Conservation (phyloP, 1,140 invertebrate genomes). For the Trypoxylus dichotomus region DNA sequence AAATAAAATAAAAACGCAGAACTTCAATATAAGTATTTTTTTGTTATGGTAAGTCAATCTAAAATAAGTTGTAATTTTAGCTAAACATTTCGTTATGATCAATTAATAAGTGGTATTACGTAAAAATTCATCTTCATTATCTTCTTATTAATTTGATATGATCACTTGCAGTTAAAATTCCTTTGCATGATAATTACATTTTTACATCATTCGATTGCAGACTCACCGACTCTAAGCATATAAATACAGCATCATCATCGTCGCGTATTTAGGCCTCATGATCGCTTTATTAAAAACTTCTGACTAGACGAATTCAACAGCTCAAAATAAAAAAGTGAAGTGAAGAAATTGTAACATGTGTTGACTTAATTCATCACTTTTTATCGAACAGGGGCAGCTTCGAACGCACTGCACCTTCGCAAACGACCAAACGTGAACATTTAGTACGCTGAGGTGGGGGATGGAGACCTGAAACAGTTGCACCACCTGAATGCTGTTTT, state of each 20-base stretch:
- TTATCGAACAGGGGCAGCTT: constrained; percentile 86
- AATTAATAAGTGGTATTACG: too few relatives aligned
- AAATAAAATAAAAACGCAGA: too few relatives aligned
- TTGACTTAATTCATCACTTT: constrained; percentile 54
- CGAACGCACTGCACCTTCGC: constrained; percentile 80
- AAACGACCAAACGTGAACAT: constrained; percentile 65
- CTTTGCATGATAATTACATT: background rate
- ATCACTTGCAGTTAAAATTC: background rate
- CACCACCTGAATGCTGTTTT: constrained; percentile 40
- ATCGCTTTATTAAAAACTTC: constrained; percentile 3
- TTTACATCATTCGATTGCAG: constrained; percentile 1
- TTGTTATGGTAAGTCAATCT: too few relatives aligned
- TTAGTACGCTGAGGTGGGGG: constrained; percentile 48
- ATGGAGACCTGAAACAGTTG: constrained; percentile 47
- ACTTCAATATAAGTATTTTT: too few relatives aligned
- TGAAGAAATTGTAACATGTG: background rate
- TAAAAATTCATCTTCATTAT: too few relatives aligned
- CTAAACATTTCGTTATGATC: too few relatives aligned
- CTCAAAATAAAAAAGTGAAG: background rate
- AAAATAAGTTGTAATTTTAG: too few relatives aligned
- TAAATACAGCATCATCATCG: constrained; percentile 12
- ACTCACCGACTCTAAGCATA: background rate
- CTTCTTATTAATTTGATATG: too few relatives aligned
- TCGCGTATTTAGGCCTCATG: constrained; percentile 3
- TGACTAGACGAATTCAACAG: constrained; percentile 23